A percentile compares a stretch with the other conserved stretches of the same genome.
Evolutionary conservation across 2,888 invertebrate species (phyloP).

Genomic region (Drosophila buzzatii): DNA sequence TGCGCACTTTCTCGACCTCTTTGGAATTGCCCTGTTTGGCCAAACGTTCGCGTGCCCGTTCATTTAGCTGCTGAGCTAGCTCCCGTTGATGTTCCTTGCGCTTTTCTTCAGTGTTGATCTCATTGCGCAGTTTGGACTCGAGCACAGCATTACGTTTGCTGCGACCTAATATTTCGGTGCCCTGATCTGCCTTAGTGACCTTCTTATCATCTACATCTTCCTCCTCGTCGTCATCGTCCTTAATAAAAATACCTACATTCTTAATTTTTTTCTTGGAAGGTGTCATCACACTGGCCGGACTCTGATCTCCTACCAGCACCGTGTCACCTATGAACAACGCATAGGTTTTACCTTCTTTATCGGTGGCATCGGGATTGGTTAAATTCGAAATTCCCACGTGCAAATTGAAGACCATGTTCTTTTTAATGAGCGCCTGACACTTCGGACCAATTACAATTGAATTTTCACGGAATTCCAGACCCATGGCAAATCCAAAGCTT

Average conservation of each 20-base stretch:
- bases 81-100: slow-evolving; percentile 98
- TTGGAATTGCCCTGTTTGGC: slow-evolving; percentile 94
- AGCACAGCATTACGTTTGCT: slow-evolving; percentile 96
- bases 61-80: slow-evolving; percentile 94
- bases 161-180: slow-evolving; percentile 86
- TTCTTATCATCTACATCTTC: slow-evolving; percentile 92
- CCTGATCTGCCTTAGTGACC: slow-evolving; percentile 89
- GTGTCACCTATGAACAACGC: slow-evolving; percentile 99
- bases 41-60: slow-evolving; percentile 95
- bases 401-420: slow-evolving; percentile 98
- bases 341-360: slow-evolving; percentile 95
- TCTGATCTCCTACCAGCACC: slow-evolving; percentile 96
- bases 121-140: slow-evolving; percentile 96
- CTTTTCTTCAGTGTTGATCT: slow-evolving; percentile 98
- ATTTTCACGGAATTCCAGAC: slow-evolving; percentile 98
- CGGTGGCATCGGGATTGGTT: slow-evolving; percentile 91
- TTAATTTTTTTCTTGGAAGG: slow-evolving; percentile 97
- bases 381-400: slow-evolving; percentile 96
- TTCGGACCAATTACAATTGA: slow-evolving; percentile 96
- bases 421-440: slow-evolving; percentile 91
- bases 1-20: slow-evolving; percentile 94
- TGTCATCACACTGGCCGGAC: slow-evolving; percentile 94
- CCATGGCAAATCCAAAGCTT: slow-evolving; percentile 98
- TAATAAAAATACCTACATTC: slow-evolving; percentile 97
- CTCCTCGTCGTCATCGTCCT: slow-evolving; percentile 94